Conservation (phyloP, 2,113 vertebrate genomes). For the Papio anubis region DNA sequence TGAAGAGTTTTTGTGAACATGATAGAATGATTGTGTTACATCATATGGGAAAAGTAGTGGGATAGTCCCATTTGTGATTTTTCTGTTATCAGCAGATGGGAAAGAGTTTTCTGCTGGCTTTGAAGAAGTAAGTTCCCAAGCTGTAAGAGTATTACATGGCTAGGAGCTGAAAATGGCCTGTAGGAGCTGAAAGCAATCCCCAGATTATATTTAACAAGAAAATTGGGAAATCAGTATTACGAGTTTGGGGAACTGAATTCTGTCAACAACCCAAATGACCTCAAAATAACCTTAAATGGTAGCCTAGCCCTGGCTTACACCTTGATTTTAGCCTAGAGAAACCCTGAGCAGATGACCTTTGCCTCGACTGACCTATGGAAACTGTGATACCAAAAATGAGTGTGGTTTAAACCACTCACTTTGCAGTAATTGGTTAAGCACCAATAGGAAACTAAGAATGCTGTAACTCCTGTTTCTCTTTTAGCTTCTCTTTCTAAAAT, state of each 20-base stretch:
- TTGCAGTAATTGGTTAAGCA: not conserved
- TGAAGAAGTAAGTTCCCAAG: not conserved
- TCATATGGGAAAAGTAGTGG: not conserved
- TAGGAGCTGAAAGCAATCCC: not conserved
- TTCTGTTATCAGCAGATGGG: not conserved
- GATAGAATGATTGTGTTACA: not conserved
- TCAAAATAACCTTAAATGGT: not conserved
- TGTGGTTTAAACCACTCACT: not conserved
- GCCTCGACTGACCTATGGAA: not conserved
- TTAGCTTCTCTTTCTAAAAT: not conserved
- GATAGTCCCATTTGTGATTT: not conserved
- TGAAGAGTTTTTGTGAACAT: not conserved
- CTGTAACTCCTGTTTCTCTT: not conserved
- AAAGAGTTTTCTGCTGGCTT: not conserved
- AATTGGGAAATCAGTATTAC: not conserved
- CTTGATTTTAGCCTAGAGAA: not conserved
- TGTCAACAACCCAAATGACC: not conserved
- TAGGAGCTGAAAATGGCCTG: not conserved
- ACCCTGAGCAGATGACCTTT: not conserved
- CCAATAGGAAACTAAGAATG: not conserved
- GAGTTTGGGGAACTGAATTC: not conserved
- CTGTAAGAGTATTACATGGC: not conserved
- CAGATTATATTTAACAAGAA: not conserved
- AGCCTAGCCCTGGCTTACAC: not conserved
- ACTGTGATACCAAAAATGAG: not conserved